Evolutionary conservation across 2,113 vertebrate species (phyloP).

Genomic region (Tenrec ecaudatus): DNA sequence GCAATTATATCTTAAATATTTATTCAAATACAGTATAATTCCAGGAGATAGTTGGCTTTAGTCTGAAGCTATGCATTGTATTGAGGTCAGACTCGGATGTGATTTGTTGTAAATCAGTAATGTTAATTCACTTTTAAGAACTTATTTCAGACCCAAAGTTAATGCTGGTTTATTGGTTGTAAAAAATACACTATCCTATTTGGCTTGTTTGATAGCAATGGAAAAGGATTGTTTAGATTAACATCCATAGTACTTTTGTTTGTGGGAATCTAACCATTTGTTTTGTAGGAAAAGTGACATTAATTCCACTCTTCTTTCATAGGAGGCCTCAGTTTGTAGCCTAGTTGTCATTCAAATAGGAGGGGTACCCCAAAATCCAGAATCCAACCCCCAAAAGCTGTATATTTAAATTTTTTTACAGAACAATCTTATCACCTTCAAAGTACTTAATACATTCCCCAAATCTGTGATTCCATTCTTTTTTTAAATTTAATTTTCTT

Average conservation of each 20-base stretch:
- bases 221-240: constrained; percentile 44
- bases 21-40: constrained; percentile 50
- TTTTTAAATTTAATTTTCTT: no score
- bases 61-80: constrained; percentile 33
- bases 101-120: constrained; percentile 49
- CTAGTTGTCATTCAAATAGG: constrained; percentile 58
- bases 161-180: constrained; percentile 52
- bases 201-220: constrained; percentile 23
- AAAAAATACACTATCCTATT: constrained; percentile 45
- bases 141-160: not conserved
- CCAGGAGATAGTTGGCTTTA: not conserved
- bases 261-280: constrained; percentile 42
- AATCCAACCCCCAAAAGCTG: no score
- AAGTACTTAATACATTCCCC: no score
- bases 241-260: constrained; percentile 56
- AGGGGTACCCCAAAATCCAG: no score
- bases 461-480: no score
- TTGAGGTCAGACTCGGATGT: constrained; percentile 39
- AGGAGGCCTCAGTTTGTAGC: constrained; percentile 46
- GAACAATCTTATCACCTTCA: no score
- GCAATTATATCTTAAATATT: not conserved
- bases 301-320: constrained; percentile 53
- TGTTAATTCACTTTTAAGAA: constrained; percentile 58
- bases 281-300: constrained; percentile 62
- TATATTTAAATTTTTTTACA: no score